Base-by-base conservation (phyloP, 1,140 invertebrate genomes). In the Achatina immaculata region DNA sequence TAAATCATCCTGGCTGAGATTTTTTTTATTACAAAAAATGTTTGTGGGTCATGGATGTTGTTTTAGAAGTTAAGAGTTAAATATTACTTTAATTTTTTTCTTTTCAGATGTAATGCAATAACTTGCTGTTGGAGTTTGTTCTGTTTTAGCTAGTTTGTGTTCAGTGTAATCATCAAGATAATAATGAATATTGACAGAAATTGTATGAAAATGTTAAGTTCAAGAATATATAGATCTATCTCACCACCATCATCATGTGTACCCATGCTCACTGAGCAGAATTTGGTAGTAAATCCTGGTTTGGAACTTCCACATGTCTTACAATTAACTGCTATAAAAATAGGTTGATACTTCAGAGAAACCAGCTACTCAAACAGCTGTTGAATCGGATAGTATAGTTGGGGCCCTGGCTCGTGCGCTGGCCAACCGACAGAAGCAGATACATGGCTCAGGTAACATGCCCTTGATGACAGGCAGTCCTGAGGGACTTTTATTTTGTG, bases 391-490 rank as follows among this genome's bases (percentile, higher is more conserved):
- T 84, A 95, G 95, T 55, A 92, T 96, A 72, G 95, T 95, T n/a
- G 94, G 94, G 55, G 95, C 95, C 6, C 92, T 96, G 79, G 94
- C 95, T 2, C 92, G 94, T 80, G 95, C 95, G 51, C 91, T 97
- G n/a, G 94, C 94, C 28, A 85, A 84, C 71, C 84, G 88, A 72
- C 83, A 84, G 40, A 86, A 84, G 80, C 78, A 82, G 7, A 85
- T 89, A n/a, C 86, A 86, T 65, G 87, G 85, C 48, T 85, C 84
- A 81, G 88, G 87, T 88, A 95, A 95, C 87, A 95, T 58, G 93
- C 93, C 55, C 92, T 80, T 2, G 43, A 43, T 28, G 71, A 21
- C 43, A 31, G 71, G 24, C 71, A 73, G 28, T 73, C 43, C 71
- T 43, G 28, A 16, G n/a, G 21, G 1, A 9, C 0, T 69, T 69